Conservation (phyloP, 2,797 vertebrate genomes). For the Manis crassicaudata region DNA sequence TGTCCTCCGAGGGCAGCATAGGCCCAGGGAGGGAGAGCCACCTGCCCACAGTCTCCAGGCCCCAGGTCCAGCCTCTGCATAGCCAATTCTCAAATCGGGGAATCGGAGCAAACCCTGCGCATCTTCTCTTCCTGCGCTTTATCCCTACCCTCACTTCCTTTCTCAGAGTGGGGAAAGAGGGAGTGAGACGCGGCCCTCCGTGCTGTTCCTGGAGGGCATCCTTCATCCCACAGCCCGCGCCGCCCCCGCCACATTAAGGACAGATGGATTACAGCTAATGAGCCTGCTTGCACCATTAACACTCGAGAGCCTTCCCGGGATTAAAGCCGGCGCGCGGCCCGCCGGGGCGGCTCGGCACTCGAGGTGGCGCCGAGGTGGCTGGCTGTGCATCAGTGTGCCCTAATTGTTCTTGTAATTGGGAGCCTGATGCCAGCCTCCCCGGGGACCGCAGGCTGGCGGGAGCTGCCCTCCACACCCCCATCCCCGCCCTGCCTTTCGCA, state of each 20-base stretch:
- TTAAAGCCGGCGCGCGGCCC: constrained; percentile 71
- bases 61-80: background rate
- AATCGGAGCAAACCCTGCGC: background rate
- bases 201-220: constrained; percentile 40
- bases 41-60: background rate
- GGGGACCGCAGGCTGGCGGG: background rate
- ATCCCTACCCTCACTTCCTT: background rate
- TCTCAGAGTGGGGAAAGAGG: background rate
- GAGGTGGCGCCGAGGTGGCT: constrained; percentile 45
- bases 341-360: constrained; percentile 72
- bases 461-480: background rate
- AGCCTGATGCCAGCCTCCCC: background rate
- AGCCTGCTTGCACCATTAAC: constrained; percentile 80
- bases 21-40: background rate
- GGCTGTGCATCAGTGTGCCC: constrained; percentile 71
- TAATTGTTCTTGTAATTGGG: constrained; percentile 81
- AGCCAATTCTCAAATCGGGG: background rate
- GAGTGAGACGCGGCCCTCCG: background rate
- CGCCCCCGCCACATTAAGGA: constrained; percentile 61
- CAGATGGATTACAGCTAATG: constrained; percentile 83
- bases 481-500: background rate
- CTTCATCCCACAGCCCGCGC: constrained; percentile 35
- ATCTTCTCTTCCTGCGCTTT: no score
- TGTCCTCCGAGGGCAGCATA: no score
- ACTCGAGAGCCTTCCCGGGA: constrained; percentile 76